A percentile compares a stretch with the other conserved stretches of the same genome.
phyloP scores from a whole-genome alignment of 2,888 invertebrate species.

The Eugnorisma glareosa region DNA sequence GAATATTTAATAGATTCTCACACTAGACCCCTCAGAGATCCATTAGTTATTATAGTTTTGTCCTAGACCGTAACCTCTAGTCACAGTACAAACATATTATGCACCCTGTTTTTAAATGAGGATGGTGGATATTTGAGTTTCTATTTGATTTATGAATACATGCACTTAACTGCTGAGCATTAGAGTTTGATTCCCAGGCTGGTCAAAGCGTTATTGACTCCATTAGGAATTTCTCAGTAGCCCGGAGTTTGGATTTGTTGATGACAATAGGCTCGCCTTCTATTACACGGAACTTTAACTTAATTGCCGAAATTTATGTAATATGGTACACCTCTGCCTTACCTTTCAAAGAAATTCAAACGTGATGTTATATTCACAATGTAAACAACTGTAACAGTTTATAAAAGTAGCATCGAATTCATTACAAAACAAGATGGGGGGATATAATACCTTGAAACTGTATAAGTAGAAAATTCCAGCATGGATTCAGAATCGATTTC shows the following conservation, averaged over 20 bases:
- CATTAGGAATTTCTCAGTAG: background rate
- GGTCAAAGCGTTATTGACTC: background rate
- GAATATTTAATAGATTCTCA: slow-evolving; percentile 29
- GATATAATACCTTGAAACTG: background rate
- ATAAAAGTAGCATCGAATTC: background rate
- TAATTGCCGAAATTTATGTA: background rate
- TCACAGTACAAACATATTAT: background rate
- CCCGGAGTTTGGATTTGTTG: background rate
- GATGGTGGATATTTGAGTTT: background rate
- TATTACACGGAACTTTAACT: background rate
- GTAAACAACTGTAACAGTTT: background rate
- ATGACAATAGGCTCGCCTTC: background rate
- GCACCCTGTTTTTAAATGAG: too few species aligned
- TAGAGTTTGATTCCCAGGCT: background rate
- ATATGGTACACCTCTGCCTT: background rate
- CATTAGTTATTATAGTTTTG: slow-evolving; percentile 17
- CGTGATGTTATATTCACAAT: background rate
- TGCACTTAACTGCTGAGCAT: background rate
- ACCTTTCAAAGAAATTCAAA: background rate
- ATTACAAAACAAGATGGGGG: background rate
- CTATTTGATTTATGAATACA: background rate
- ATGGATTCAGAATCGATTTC: slow-evolving; percentile 54
- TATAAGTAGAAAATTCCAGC: slow-evolving; percentile 24
- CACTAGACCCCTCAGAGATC: slow-evolving; percentile 7
- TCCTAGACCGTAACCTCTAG: background rate